phyloP scores from a whole-genome alignment of 2,888 invertebrate species.

The Eilema depressum region DNA sequence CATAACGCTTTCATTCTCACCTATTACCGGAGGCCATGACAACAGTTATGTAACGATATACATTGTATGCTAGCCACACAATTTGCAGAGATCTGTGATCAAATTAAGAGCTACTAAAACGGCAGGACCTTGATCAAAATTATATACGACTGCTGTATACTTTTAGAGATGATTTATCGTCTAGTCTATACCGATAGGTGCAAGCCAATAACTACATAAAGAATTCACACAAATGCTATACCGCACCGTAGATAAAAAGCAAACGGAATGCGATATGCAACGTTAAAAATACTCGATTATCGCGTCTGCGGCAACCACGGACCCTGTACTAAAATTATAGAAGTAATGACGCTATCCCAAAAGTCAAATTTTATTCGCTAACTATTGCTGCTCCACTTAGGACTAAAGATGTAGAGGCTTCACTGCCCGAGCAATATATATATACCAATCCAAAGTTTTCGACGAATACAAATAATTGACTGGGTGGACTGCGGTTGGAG shows the following conservation, averaged over 20 bases:
- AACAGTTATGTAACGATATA: slow-evolving; percentile 49
- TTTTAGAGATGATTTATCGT: slow-evolving; percentile 45
- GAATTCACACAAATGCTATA: slow-evolving; percentile 56
- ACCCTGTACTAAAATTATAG: slow-evolving; percentile 55
- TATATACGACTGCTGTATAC: slow-evolving; percentile 34
- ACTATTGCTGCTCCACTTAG: slow-evolving; percentile 66
- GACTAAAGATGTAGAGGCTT: slow-evolving; percentile 49
- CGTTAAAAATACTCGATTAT: slow-evolving; percentile 76
- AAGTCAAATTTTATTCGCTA: slow-evolving; percentile 49
- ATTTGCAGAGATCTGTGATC: slow-evolving; percentile 58
- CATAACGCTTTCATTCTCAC: background rate
- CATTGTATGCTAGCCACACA: slow-evolving; percentile 54
- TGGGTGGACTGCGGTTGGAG: slow-evolving; percentile 68
- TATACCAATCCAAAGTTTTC: slow-evolving; percentile 67
- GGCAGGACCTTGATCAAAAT: slow-evolving; percentile 52
- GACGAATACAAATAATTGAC: slow-evolving; percentile 76
- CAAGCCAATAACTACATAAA: slow-evolving; percentile 49
- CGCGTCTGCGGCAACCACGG: slow-evolving; percentile 62
- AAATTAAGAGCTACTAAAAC: slow-evolving; percentile 43
- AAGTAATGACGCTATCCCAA: slow-evolving; percentile 48
- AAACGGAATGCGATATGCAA: slow-evolving; percentile 71
- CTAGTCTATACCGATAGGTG: slow-evolving; percentile 46
- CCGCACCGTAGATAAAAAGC: slow-evolving; percentile 64
- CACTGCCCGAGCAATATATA: slow-evolving; percentile 63
- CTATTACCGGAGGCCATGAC: background rate